Evolutionary conservation across 2,888 invertebrate species (phyloP), one percentile per base, ranked within the genome.

Genomic region (Eupithecia inturbata): DNA sequence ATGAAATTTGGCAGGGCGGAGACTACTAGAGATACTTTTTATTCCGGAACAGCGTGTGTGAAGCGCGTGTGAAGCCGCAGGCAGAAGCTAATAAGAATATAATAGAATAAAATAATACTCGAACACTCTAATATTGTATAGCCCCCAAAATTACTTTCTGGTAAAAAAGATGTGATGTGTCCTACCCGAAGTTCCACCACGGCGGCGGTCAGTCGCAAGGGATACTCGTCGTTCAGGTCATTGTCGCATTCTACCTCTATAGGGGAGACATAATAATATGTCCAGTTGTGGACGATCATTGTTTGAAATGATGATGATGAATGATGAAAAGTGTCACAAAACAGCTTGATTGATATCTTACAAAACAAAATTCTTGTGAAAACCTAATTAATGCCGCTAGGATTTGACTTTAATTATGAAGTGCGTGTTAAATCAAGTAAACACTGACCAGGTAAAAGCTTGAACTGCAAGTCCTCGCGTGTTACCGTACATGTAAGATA

Each of bases 401-500:
- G n/a, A n/a, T n/a, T n/a, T n/a, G n/a, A n/a, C n/a, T 49, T 14
- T 1, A 49, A 64, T 12, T 12, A 36, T 6, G 39, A 12, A 22
- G 39, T 66, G 64, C 64, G 64, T 66, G 64, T 39, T 39, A 62
- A 62, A 62, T 5, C 22, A 63, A 64, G 39, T n/a, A 19, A 66
- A 64, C 22, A 22, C 39, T 22, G 14, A 36, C 33, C n/a, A 63
- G 12, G 9, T 33, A 33, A 63, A 63, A 31, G 63, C 33, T n/a
- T 19, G 63, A 33, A 33, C n/a, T 22, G 60, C 71, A 71, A 64
- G 16, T 16, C 49, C 57, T 72, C 28, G 75, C 73, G 75, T 73
- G 75, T 67, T 41, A n/a, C 66, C 57, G 57, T 49, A 36, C 76
- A 73, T 70, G 69, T 53, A 64, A 75, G 80, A 72, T 77, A 72